phyloP scores from a whole-genome alignment of 2,888 invertebrate species.

The Andrena camellia region DNA sequence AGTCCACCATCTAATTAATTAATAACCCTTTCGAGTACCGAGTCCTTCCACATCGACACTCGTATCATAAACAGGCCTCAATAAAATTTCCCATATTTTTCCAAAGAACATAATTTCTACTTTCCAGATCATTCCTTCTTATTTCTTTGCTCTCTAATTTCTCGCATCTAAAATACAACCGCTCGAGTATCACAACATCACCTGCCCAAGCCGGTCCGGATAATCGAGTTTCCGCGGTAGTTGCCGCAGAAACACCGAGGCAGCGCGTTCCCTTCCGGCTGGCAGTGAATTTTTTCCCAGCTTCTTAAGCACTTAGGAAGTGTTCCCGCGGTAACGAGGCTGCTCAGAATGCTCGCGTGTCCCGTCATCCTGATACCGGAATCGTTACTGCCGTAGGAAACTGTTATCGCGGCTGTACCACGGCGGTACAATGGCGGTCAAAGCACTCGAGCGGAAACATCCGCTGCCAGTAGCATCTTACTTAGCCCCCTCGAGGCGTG shows the following conservation, averaged over 20 bases:
- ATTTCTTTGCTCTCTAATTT: no score
- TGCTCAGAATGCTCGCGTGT: conserved; percentile 39
- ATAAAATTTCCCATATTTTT: no score
- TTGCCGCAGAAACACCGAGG: not conserved
- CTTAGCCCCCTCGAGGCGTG: not conserved
- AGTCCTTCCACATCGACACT: no score
- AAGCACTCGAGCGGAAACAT: conserved; percentile 63
- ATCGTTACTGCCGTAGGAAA: conserved; percentile 58
- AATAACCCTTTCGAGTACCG: no score
- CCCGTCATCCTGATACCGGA: conserved; percentile 33
- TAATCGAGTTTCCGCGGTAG: not conserved
- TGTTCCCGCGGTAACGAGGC: conserved; percentile 8
- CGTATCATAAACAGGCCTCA: no score
- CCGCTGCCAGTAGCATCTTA: conserved; percentile 52
- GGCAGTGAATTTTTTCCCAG: conserved; percentile 24
- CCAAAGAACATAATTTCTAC: no score
- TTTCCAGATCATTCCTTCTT: no score
- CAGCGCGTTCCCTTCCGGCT: not conserved
- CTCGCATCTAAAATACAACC: no score
- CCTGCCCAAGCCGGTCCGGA: no score
- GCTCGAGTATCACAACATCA: no score
- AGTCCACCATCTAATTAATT: no score
- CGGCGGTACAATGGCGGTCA: conserved; percentile 55
- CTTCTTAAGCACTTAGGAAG: not conserved
- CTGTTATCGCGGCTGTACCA: conserved; percentile 59